Conservation (phyloP, 2,113 vertebrate genomes). For the Oostethus manadensis region DNA sequence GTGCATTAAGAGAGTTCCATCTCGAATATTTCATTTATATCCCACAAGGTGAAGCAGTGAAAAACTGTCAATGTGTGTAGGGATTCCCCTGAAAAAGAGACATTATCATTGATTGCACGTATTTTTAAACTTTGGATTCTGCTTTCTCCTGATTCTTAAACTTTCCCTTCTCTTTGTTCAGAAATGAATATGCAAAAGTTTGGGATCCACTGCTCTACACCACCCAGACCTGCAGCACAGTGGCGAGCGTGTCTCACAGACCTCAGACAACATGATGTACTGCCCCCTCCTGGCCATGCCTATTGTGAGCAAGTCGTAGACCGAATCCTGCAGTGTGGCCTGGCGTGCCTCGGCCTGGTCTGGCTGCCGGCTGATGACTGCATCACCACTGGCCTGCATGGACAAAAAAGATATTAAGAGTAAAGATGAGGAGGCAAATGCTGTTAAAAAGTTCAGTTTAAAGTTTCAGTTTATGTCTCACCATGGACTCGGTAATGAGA, state of each 20-base stretch:
- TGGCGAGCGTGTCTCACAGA: slow-evolving; percentile 47
- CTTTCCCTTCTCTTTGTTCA: no score
- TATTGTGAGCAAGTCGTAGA: slow-evolving; percentile 93
- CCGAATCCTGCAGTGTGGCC: slow-evolving; percentile 82
- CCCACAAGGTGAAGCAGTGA: no score
- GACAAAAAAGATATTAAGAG: slow-evolving; percentile 7
- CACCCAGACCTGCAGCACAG: slow-evolving; percentile 22
- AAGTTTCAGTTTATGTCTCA: slow-evolving; percentile 69
- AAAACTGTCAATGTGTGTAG: no score
- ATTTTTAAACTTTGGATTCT: no score
- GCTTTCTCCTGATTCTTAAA: no score
- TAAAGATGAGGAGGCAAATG: slow-evolving; percentile 2
- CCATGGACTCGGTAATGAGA: slow-evolving; percentile 96
- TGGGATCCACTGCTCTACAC: no score
- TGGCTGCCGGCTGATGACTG: slow-evolving; percentile 88
- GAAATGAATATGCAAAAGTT: no score
- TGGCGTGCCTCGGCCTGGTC: slow-evolving; percentile 85
- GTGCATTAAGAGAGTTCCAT: no score
- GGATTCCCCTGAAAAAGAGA: no score
- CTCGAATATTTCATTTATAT: no score
- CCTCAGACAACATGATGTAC: slow-evolving; percentile 95
- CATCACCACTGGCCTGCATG: slow-evolving; percentile 84
- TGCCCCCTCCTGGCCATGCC: slow-evolving; percentile 96
- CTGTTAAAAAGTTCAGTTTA: not conserved
- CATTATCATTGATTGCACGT: no score